Evolutionary conservation across 2,797 vertebrate species (phyloP).

Genomic region (Nannoperca obscura): DNA sequence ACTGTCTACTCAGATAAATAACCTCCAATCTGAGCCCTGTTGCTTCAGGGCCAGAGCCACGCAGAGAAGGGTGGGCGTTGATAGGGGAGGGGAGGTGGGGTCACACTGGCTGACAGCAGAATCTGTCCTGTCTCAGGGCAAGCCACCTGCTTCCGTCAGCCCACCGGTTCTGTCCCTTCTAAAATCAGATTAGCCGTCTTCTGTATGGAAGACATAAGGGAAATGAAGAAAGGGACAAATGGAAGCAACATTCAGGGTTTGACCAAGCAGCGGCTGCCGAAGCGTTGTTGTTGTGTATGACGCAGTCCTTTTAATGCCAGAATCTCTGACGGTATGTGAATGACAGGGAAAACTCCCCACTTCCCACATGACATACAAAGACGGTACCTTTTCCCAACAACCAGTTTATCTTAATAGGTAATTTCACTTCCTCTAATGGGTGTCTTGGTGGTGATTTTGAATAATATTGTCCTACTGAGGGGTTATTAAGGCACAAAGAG

Average conservation of each 20-base stretch:
- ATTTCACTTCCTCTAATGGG: slow-evolving; percentile 22
- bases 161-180: slow-evolving; percentile 25
- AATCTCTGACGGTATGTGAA: slow-evolving; percentile 1
- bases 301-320: background rate
- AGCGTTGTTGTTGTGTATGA: background rate
- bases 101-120: slow-evolving; percentile 56
- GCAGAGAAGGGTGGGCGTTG: slow-evolving; percentile 52
- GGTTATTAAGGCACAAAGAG: slow-evolving; percentile 5
- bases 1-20: slow-evolving; percentile 48
- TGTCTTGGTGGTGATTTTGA: slow-evolving; percentile 14
- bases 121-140: slow-evolving; percentile 57
- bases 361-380: background rate
- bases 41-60: slow-evolving; percentile 60
- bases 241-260: background rate
- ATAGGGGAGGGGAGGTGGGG: slow-evolving; percentile 26
- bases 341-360: background rate
- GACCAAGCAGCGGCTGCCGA: background rate
- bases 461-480: slow-evolving; percentile 5
- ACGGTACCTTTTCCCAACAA: background rate
- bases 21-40: slow-evolving; percentile 61
- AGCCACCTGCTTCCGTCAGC: slow-evolving; percentile 71
- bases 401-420: slow-evolving; percentile 17
- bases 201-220: background rate
- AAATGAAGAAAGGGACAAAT: background rate
- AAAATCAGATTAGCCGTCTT: slow-evolving; percentile 23